phyloP scores from a whole-genome alignment of 2,888 invertebrate species.

The Ichneumon xanthorius region DNA sequence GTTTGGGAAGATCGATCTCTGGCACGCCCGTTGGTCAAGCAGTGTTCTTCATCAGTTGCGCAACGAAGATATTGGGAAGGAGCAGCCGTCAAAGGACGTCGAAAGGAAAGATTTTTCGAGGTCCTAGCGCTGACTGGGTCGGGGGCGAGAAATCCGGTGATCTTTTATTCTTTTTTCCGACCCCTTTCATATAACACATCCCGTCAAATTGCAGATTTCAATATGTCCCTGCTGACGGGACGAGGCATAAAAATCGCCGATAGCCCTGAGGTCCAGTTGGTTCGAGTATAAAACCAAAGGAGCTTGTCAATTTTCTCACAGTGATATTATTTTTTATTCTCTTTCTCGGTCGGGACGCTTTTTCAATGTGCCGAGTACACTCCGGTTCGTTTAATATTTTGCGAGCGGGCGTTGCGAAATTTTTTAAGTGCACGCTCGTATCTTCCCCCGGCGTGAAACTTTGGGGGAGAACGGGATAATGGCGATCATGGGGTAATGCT shows the following conservation, averaged over 20 bases:
- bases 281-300: slow-evolving; percentile 3
- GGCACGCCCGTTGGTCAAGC: background rate
- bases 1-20: background rate
- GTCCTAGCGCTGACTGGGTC: background rate
- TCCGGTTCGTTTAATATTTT: background rate
- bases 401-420: background rate
- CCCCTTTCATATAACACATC: slow-evolving; percentile 2
- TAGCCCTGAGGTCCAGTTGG: background rate
- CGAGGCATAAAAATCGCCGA: background rate
- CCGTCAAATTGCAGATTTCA: background rate
- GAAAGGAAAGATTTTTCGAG: background rate
- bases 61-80: background rate
- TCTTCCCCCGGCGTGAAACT: background rate
- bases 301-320: background rate
- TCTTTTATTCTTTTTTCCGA: background rate
- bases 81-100: background rate
- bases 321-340: background rate
- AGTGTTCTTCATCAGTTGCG: background rate
- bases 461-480: background rate
- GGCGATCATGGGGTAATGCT: background rate
- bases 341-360: background rate
- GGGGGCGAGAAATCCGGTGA: background rate
- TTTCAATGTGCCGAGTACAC: background rate
- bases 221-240: background rate
- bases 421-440: background rate